A percentile compares a stretch with the other conserved stretches of the same genome.
phyloP scores from a whole-genome alignment of 2,113 vertebrate species.

The Callithrix jacchus region DNA sequence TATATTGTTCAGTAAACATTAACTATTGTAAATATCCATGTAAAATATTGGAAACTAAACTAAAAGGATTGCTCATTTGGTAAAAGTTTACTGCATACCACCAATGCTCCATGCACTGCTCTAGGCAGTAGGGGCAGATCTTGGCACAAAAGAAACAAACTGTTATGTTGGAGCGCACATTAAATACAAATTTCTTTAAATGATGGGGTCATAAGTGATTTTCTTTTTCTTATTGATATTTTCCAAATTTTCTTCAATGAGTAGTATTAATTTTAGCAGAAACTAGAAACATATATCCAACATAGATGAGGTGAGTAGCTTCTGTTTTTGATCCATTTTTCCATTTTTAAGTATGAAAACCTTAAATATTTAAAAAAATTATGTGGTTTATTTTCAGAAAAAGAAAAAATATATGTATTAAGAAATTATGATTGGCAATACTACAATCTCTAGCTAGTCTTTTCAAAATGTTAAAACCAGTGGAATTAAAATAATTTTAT shows the following conservation, averaged over 20 bases:
- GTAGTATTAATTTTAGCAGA: neutral
- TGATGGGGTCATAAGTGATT: neutral
- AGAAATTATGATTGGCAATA: neutral
- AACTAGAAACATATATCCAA: neutral
- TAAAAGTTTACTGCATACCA: neutral
- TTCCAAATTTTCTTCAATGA: neutral
- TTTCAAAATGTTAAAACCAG: neutral
- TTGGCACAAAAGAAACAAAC: neutral
- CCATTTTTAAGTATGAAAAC: neutral
- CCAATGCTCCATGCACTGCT: neutral
- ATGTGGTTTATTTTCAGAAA: neutral
- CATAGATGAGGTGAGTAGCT: neutral
- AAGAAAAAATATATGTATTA: neutral
- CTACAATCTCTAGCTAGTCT: neutral
- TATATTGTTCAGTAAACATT: neutral
- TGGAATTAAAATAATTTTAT: conserved; percentile 11
- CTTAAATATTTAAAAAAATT: neutral
- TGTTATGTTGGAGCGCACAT: neutral
- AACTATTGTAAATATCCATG: neutral
- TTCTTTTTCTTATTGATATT: neutral
- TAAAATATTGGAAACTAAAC: neutral
- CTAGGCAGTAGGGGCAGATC: neutral
- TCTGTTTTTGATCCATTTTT: neutral
- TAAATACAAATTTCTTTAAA: neutral
- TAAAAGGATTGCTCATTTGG: neutral